Base-by-base conservation (phyloP, 1,140 invertebrate species). In the Cotesia typhae region DNA sequence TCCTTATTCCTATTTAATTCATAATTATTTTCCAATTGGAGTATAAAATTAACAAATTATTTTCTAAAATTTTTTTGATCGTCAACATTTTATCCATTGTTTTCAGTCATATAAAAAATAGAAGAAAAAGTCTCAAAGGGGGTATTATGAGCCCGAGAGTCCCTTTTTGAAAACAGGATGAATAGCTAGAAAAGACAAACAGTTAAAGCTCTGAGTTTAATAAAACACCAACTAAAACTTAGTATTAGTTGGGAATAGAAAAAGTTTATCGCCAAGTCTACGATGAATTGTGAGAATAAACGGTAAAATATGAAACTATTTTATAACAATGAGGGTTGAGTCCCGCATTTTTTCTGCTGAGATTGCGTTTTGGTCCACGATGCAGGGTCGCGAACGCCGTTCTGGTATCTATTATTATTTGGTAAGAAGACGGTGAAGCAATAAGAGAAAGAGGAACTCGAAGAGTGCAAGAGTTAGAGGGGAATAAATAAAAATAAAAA, bases 331-430 rank as follows among this genome's bases (percentile, higher is more conserved):
- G 35, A 63, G 35, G 35, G 37, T 63, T 63, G 10, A 38, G 60
- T 36, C 60, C 37, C 37, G 35, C 37, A 6, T 12, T 47, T 9
- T 37, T 20, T n/a, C 20, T 20, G 36, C 51, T n/a, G 20, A 20
- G 14, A 20, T 53, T 7, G 63, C 28, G 66, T 67, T 67, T 67
- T 28, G 47, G 66, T 67, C 66, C 66, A 67, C 66, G 66, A 14
- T 47, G 55, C 67, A 75, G 76, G 75, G 75, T 81, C 76, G 77
- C 73, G 75, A 73, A 67, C 67, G 77, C 82, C 78, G 78, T 78
- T 74, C 73, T 73, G 72, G 73, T 76, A 63, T 81, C 82, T 84
- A 84, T 84, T 82, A 84, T 84, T 85, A 83, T 77, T 76, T 78
- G 69, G 28, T 28, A 28, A 28, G 28, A 68, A 80, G 80, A 83